Evolutionary conservation across 2,797 vertebrate species (phyloP).

Genomic region (Crocidura indochinensis): DNA sequence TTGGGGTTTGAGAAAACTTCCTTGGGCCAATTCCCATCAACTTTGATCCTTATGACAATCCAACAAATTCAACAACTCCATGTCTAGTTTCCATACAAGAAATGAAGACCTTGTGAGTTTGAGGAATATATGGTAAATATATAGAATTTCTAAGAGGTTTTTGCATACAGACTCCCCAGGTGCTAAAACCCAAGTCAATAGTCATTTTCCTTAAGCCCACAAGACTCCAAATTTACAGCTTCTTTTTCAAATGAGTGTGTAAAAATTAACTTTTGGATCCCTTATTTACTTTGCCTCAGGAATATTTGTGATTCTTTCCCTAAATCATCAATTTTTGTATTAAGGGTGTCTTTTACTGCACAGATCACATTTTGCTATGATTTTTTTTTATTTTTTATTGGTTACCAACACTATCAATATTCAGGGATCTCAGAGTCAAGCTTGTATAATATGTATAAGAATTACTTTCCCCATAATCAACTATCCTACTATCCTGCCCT

Average conservation of each 20-base stretch:
- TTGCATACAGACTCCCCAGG: slow-evolving; percentile 16
- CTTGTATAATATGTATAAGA: no score
- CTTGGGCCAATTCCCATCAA: neutral
- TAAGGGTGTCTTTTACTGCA: slow-evolving; percentile 12
- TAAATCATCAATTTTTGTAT: neutral
- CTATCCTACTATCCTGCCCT: no score
- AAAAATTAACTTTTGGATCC: neutral
- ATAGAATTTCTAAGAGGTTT: neutral
- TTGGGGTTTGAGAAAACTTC: neutral
- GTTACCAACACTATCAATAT: no score
- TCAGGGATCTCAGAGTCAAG: no score
- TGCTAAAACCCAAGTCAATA: no score
- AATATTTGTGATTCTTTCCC: neutral
- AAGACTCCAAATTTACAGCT: slow-evolving; percentile 28
- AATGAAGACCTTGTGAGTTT: neutral
- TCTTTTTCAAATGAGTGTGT: slow-evolving; percentile 36
- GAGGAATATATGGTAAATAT: neutral
- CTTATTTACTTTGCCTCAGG: slow-evolving; percentile 1
- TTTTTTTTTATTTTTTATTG: neutral
- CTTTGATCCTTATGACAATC: neutral
- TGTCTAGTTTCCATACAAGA: neutral
- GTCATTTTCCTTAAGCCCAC: neutral
- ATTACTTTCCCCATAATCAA: no score
- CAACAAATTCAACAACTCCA: neutral
- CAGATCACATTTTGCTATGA: neutral